phyloP scores from a whole-genome alignment of 2,113 vertebrate species.

The Gymnarchus niloticus region DNA sequence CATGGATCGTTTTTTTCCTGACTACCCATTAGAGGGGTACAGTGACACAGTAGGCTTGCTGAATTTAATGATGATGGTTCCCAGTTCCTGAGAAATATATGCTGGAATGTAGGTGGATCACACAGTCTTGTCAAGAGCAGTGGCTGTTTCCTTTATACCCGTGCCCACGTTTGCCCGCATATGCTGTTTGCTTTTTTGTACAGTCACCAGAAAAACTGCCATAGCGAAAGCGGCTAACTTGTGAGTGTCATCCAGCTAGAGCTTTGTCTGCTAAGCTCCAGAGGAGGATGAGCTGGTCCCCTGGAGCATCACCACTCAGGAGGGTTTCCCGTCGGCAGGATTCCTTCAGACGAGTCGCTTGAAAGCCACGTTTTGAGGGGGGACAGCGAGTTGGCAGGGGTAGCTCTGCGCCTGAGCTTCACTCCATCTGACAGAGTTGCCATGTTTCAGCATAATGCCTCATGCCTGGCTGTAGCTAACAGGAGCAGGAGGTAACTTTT shows the following conservation, averaged over 20 bases:
- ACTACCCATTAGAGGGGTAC: not conserved
- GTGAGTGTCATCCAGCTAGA: not conserved
- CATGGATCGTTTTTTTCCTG: not conserved
- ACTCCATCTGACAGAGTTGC: not conserved
- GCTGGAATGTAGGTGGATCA: not conserved
- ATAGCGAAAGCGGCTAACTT: not conserved
- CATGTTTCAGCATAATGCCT: not conserved
- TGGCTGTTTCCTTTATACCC: not conserved
- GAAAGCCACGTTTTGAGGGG: not conserved
- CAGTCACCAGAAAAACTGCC: not conserved
- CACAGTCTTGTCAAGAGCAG: not conserved
- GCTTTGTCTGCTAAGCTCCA: not conserved
- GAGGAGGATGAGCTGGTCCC: not conserved
- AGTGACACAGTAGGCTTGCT: not conserved
- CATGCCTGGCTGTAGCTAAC: not conserved
- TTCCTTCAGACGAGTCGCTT: not conserved
- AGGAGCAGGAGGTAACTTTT: not conserved
- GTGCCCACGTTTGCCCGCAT: not conserved
- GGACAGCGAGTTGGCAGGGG: not conserved
- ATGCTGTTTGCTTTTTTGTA: not conserved
- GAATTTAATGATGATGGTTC: not conserved
- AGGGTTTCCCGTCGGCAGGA: not conserved
- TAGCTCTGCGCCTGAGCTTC: not conserved
- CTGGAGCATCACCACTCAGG: not conserved
- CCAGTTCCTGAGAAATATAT: not conserved